Conservation (phyloP, 2,888 invertebrate genomes). For the Saturnia japonica region DNA sequence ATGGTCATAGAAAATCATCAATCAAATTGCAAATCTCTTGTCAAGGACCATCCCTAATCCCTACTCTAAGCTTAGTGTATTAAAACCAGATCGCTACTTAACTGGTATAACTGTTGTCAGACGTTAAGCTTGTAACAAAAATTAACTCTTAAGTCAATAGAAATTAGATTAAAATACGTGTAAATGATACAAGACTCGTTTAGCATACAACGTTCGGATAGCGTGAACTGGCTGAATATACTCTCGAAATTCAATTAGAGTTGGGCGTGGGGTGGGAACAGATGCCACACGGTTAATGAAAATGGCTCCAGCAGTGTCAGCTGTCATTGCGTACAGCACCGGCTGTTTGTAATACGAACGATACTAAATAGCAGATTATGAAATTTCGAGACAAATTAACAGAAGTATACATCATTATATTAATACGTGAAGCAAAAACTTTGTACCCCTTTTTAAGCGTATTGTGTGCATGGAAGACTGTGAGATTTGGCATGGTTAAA, state of each 20-base stretch:
- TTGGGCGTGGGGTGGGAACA: background rate
- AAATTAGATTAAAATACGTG: background rate
- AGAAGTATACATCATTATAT: background rate
- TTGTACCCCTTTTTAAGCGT: too few species aligned
- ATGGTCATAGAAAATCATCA: background rate
- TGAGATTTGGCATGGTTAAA: too few species aligned
- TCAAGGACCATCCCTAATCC: background rate
- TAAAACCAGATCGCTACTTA: background rate
- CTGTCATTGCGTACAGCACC: background rate
- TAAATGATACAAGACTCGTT: background rate
- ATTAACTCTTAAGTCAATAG: background rate
- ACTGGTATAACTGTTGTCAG: background rate
- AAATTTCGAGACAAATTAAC: background rate
- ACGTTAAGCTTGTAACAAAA: background rate
- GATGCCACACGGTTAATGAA: constrained; percentile 10
- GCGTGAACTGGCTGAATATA: constrained; percentile 6
- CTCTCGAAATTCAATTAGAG: constrained; percentile 9
- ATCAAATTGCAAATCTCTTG: background rate
- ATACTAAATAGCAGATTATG: background rate
- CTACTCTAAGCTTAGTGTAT: background rate
- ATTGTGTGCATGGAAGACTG: too few species aligned
- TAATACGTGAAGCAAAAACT: too few species aligned
- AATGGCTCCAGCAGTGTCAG: background rate
- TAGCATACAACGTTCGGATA: constrained; percentile 1
- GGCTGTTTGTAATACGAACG: background rate